Base-by-base conservation (phyloP, 2,888 invertebrate genomes). In the Byasa hedistus region DNA sequence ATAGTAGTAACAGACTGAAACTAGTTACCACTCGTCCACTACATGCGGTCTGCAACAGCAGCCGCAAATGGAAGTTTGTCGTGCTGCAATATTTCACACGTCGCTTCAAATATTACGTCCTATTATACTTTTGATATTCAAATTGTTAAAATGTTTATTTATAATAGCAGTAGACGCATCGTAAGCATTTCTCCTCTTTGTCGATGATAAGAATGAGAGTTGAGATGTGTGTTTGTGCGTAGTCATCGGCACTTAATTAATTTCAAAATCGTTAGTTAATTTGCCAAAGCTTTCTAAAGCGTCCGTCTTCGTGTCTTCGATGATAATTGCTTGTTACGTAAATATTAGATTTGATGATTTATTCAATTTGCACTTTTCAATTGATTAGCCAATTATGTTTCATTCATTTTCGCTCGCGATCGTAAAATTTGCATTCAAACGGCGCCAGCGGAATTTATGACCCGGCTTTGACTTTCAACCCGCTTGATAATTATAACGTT, bases 191-290 rank as follows among this genome's bases (percentile, higher is more conserved):
- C 70, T 56, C 59, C 60, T 64, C 64, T 67, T 63, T 67, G 57
- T 66, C 71, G 76, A 74, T 73, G 74, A 73, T 65, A 24, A 60
- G 68, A 73, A 73, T 74, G 75, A 75, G 72, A 76, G 48, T 72
- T 74, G 69, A 68, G 69, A 67, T 44, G 36, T 57, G 59, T 67
- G 56, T 68, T 72, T 70, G 64, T 75, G 81, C 79, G 52, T 39
- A 81, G 76, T 81, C 81, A 82, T 80, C 74, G 72, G 64, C 70
- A 76, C 73, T 75, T 82, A 81, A 82, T 83, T 79, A 80, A 77
- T 78, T 76, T 78, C 79, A 79, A 77, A 66, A 66, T 61, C 75
- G 75, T 72, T 75, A 74, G 76, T 79, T 80, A 76, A 79, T 82
- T 81, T 72, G 76, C 75, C 65, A 68, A 68, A 71, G 75, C 82